Percentiles rank a stretch among this genome's conserved stretches.
phyloP scores from a whole-genome alignment of 2,888 invertebrate species.

The Napeogenes sylphis region DNA sequence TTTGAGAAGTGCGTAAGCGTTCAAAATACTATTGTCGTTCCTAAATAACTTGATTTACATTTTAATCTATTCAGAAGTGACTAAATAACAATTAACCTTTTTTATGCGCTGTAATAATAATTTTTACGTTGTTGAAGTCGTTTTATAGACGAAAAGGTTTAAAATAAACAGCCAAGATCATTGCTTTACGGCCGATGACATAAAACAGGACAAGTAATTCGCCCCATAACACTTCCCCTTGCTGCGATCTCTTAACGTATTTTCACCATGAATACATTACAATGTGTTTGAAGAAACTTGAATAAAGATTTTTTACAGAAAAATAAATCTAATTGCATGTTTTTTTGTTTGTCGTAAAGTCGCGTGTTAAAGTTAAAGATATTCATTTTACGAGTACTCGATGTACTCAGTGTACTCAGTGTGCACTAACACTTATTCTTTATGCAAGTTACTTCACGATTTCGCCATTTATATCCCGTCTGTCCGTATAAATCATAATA shows the following conservation, averaged over 20 bases:
- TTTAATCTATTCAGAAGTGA: neutral
- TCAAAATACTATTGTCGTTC: neutral
- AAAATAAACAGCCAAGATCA: constrained; percentile 34
- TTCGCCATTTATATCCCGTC: constrained; percentile 31
- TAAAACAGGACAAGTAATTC: constrained; percentile 37
- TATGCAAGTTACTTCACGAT: constrained; percentile 29
- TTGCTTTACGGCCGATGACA: constrained; percentile 36
- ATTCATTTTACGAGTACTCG: neutral
- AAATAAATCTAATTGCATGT: neutral
- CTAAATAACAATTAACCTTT: no score
- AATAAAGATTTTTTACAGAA: neutral
- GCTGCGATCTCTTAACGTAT: constrained; percentile 33
- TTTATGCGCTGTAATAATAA: neutral
- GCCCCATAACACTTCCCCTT: constrained; percentile 33
- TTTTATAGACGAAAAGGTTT: constrained; percentile 18
- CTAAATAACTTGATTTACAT: neutral
- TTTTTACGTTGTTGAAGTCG: neutral
- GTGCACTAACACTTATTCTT: constrained; percentile 7
- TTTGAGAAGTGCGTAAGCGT: neutral
- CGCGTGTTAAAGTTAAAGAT: neutral
- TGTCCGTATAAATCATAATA: constrained; percentile 38
- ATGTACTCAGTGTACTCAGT: neutral
- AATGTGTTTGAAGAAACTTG: constrained; percentile 15
- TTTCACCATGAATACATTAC: constrained; percentile 41
- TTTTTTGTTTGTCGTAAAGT: neutral